These are phyloP conservation scores for Hydrolagus affinis DNA, from an alignment of 2,113 vertebrate genomes.

Conservation along the genomic window DNA sequence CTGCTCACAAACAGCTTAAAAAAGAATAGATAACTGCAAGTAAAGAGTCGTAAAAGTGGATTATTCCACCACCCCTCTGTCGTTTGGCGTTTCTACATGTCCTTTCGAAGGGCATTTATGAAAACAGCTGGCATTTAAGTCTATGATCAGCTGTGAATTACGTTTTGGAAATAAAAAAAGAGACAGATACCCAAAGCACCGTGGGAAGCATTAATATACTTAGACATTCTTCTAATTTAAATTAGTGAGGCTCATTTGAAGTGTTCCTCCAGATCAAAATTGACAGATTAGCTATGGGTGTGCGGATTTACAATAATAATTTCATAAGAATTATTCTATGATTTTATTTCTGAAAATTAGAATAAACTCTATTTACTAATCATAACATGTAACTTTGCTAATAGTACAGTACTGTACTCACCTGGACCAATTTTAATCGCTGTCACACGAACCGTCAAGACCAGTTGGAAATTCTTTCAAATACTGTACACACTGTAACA, in stretches of 20 bases:
- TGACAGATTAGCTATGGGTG: neutral
- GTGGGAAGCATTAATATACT: neutral
- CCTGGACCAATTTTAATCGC: too few relatives aligned
- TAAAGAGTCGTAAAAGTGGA: too few relatives aligned
- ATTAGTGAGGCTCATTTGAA: neutral
- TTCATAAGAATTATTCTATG: neutral
- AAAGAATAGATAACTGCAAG: too few relatives aligned
- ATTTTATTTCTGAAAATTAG: neutral
- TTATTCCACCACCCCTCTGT: too few relatives aligned
- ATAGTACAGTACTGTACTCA: too few relatives aligned
- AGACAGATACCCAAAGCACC: neutral
- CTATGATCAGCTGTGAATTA: too few relatives aligned
- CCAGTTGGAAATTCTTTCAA: too few relatives aligned
- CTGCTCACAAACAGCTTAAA: too few relatives aligned
- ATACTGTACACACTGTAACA: neutral
- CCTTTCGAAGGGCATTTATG: too few relatives aligned
- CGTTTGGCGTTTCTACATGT: too few relatives aligned
- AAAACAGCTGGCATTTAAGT: too few relatives aligned
- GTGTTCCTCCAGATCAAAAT: neutral
- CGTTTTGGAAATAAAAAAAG: neutral
- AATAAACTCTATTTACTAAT: neutral
- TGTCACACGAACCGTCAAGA: too few relatives aligned
- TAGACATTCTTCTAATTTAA: neutral
- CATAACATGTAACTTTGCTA: neutral
- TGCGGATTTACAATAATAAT: neutral